Percentiles rank a stretch among this genome's conserved stretches.
These are phyloP conservation scores for Apamea monoglypha DNA, from an alignment of 2,888 invertebrate genomes.

Conservation along the genomic window DNA sequence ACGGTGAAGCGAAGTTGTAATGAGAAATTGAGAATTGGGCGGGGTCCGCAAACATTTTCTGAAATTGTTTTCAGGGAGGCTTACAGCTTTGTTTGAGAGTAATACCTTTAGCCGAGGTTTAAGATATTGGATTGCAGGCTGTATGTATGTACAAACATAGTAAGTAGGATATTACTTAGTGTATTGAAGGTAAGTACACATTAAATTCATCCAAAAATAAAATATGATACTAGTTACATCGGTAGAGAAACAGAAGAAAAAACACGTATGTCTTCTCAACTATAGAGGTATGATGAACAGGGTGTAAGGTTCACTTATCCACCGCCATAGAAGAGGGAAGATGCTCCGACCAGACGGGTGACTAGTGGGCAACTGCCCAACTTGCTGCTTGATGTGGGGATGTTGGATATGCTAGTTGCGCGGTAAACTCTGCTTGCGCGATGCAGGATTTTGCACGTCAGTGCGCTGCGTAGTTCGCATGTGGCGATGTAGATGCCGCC, in stretches of 20 bases:
- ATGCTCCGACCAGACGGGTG: too few species aligned
- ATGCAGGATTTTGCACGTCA: not conserved
- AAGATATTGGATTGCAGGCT: slow-evolving; percentile 19
- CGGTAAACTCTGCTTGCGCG: not conserved
- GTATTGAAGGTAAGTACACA: not conserved
- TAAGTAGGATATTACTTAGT: not conserved
- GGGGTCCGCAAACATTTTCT: slow-evolving; percentile 40
- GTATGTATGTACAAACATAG: not conserved
- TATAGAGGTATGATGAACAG: not conserved
- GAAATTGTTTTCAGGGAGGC: slow-evolving; percentile 52
- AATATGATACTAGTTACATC: not conserved
- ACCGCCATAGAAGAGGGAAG: not conserved
- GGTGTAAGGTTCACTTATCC: not conserved
- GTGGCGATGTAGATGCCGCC: not conserved
- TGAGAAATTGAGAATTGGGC: slow-evolving; percentile 63
- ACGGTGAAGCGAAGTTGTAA: slow-evolving; percentile 59
- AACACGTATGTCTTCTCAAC: not conserved
- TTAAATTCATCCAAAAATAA: not conserved
- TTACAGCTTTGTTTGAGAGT: slow-evolving; percentile 41
- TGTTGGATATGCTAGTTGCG: not conserved
- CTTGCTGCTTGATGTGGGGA: not conserved
- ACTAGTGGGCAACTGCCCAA: not conserved
- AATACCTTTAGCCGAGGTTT: slow-evolving; percentile 28
- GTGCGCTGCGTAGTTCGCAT: too few species aligned
- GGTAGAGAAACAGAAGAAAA: not conserved